These are phyloP conservation scores for Callospermophilus lateralis DNA, from an alignment of 2,113 vertebrate genomes.

Conservation along the genomic window DNA sequence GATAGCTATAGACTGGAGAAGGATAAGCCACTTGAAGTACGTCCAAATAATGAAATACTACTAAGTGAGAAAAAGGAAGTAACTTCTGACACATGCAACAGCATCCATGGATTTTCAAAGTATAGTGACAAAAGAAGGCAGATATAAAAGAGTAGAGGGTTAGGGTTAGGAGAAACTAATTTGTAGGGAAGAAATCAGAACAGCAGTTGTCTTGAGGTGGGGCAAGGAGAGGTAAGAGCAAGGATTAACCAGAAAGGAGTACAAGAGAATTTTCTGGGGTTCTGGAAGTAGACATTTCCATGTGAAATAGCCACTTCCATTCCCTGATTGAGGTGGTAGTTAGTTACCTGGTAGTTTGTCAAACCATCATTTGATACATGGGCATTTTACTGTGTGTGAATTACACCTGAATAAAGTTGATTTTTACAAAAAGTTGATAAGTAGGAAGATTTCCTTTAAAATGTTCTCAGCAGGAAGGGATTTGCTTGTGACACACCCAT, in stretches of 20 bases:
- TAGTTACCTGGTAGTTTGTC: not conserved
- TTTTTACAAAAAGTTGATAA: not conserved
- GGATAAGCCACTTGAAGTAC: not conserved
- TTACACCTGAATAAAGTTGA: not conserved
- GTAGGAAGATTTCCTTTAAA: not conserved
- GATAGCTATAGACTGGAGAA: not conserved
- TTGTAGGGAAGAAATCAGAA: too few species aligned
- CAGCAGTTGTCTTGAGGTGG: not conserved
- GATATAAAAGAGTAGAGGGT: not conserved
- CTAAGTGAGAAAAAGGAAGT: not conserved
- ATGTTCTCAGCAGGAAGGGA: not conserved
- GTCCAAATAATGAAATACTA: not conserved
- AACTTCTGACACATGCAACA: too few species aligned
- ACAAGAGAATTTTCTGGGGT: not conserved
- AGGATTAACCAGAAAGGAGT: not conserved
- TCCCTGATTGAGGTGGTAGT: not conserved
- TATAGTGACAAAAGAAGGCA: not conserved
- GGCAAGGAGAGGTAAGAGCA: not conserved
- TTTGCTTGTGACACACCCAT: not conserved
- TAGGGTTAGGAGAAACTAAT: not conserved
- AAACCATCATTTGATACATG: not conserved
- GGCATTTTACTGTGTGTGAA: not conserved
- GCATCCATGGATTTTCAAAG: not conserved
- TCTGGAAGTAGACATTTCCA: not conserved
- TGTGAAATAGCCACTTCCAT: not conserved